Conservation (phyloP, 2,797 vertebrate genomes). For the Poecilia wingei region DNA sequence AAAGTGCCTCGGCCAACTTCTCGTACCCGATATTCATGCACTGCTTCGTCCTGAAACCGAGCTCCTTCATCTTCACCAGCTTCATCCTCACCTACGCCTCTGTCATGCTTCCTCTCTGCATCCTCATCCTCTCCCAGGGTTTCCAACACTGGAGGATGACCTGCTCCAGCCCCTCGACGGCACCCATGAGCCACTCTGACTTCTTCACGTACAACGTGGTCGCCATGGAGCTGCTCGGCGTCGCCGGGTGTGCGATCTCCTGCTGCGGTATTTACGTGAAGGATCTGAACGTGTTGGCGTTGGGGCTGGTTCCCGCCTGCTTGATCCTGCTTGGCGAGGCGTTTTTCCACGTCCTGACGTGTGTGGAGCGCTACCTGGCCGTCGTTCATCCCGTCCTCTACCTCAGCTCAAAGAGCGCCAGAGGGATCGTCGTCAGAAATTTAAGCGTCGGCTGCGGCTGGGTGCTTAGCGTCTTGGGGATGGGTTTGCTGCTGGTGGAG, state of each 20-base stretch:
- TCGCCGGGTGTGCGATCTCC: neutral
- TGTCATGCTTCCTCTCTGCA: conserved; percentile 5
- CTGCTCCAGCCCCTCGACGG: neutral
- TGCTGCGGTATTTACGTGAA: neutral
- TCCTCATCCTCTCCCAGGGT: neutral
- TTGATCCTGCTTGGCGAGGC: conserved; percentile 1
- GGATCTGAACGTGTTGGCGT: neutral
- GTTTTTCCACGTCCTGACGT: conserved; percentile 12
- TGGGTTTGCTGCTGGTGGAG: neutral
- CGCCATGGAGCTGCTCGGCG: conserved; percentile 3
- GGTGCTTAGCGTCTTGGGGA: neutral
- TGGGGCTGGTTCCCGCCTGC: neutral
- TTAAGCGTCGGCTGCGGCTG: conserved; percentile 5
- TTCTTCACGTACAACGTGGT: conserved; percentile 21
- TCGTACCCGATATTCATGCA: neutral
- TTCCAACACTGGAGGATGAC: neutral
- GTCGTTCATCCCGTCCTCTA: conserved; percentile 20
- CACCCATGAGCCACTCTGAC: neutral
- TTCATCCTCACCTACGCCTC: neutral
- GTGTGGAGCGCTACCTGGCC: conserved; percentile 26
- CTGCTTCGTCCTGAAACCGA: neutral
- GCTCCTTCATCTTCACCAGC: neutral
- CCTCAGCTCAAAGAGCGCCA: conserved; percentile 3
- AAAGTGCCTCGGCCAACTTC: neutral
- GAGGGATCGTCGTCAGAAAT: conserved; percentile 12